phyloP scores from a whole-genome alignment of 2,797 vertebrate species.

The Xerus rutilus region DNA sequence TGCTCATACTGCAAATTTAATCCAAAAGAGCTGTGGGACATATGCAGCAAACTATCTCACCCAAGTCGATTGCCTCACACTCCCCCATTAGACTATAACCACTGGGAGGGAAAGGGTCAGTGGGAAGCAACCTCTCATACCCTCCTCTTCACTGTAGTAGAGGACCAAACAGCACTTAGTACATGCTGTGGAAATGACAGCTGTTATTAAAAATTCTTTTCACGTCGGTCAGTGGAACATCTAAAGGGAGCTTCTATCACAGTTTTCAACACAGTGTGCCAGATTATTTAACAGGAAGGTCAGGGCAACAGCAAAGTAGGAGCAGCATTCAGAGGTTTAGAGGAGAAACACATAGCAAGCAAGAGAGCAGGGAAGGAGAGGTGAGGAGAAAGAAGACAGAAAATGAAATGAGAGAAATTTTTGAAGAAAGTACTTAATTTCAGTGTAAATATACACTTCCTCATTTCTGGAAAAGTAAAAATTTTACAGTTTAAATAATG shows the following conservation, averaged over 20 bases:
- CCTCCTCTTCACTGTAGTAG: neutral
- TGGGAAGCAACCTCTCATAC: neutral
- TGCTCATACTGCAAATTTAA: neutral
- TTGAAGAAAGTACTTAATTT: conserved; percentile 19
- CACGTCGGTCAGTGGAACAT: neutral
- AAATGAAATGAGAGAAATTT: neutral
- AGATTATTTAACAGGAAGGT: neutral
- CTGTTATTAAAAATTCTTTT: neutral
- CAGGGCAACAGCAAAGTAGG: neutral
- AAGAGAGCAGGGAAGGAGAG: too few species aligned
- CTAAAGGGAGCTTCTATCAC: conserved; percentile 3
- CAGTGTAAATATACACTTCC: neutral
- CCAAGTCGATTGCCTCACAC: neutral
- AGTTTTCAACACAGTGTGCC: neutral
- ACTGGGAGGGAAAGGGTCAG: neutral
- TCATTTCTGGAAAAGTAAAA: neutral
- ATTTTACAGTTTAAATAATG: conserved; percentile 15
- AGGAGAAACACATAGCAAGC: neutral
- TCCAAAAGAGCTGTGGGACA: neutral
- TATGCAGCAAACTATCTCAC: neutral
- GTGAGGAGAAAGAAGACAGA: fast-evolving
- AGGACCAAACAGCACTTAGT: neutral
- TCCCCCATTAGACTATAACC: neutral
- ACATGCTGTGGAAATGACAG: neutral
- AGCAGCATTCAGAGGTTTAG: neutral